A percentile compares a stretch with the other conserved stretches of the same genome.
Evolutionary conservation across 2,113 vertebrate species (phyloP).

Genomic region (Colistium nudipinnis): DNA sequence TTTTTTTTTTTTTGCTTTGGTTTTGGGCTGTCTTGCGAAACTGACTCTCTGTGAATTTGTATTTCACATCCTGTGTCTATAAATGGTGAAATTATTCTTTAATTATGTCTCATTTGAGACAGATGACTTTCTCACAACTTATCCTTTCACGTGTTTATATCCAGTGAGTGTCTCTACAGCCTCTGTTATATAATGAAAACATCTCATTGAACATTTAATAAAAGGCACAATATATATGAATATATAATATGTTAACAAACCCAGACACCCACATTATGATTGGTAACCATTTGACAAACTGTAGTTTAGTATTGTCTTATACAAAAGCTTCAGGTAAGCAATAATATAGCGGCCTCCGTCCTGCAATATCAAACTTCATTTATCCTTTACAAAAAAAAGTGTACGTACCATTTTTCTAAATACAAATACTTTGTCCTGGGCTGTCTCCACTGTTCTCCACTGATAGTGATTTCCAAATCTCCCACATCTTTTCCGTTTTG

Average conservation of each 20-base stretch:
- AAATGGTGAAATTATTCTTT: not conserved
- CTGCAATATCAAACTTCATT: not conserved
- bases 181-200: no score
- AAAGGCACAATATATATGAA: no score
- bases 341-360: not conserved
- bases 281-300: not conserved
- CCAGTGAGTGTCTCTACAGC: no score
- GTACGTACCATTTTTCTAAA: constrained; percentile 59
- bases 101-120: not conserved
- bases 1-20: no score
- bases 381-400: not conserved
- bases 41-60: not conserved
- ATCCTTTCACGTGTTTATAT: not conserved
- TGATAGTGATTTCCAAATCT: constrained; percentile 52
- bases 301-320: no score
- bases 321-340: no score
- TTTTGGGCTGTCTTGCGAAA: not conserved
- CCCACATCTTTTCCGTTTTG: constrained; percentile 47
- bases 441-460: constrained; percentile 33
- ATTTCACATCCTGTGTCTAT: not conserved
- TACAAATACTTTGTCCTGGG: constrained; percentile 24
- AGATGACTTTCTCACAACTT: not conserved
- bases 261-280: no score
- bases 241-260: no score
- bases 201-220: no score